Conservation (phyloP, 37 sponge, comb jelly and placozoan species). For the Aplysina aerophoba region DNA sequence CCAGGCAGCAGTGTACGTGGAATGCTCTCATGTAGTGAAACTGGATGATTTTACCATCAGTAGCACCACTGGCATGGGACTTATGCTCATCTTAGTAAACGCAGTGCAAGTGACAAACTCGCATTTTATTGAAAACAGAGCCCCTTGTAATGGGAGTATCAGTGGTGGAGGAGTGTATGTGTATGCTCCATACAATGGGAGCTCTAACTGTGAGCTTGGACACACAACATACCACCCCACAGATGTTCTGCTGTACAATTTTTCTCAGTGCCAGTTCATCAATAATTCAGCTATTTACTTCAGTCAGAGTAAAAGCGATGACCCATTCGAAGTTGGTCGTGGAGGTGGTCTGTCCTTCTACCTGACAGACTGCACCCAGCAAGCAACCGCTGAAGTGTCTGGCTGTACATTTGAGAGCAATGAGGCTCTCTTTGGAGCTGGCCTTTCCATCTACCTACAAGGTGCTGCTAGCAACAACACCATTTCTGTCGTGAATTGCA, state of each 20-base stretch:
- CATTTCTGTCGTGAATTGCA: not conserved
- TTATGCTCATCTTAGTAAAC: too few relatives aligned
- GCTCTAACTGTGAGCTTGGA: not conserved
- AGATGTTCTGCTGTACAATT: not conserved
- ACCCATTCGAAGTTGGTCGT: not conserved
- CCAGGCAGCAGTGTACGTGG: too few relatives aligned
- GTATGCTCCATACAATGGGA: not conserved
- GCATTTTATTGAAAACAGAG: not conserved
- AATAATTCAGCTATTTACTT: not conserved
- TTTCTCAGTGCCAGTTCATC: not conserved
- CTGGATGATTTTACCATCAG: too few relatives aligned
- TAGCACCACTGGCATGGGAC: too few relatives aligned
- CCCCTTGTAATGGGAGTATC: too few relatives aligned
- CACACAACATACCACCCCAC: too few relatives aligned
- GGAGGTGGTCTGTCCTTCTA: slow-evolving; percentile 1
- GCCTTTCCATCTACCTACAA: not conserved
- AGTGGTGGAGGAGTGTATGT: not conserved
- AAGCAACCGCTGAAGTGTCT: not conserved
- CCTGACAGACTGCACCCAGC: not conserved
- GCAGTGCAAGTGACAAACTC: not conserved
- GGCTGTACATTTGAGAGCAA: slow-evolving; percentile 7
- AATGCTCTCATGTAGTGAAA: too few relatives aligned
- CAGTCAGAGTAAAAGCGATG: not conserved
- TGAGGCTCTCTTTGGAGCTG: slow-evolving; percentile 19
- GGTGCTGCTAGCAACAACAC: not conserved